These are phyloP conservation scores for Agrypnus murinus DNA, from an alignment of 2,888 invertebrate species.

Conservation along the genomic window DNA sequence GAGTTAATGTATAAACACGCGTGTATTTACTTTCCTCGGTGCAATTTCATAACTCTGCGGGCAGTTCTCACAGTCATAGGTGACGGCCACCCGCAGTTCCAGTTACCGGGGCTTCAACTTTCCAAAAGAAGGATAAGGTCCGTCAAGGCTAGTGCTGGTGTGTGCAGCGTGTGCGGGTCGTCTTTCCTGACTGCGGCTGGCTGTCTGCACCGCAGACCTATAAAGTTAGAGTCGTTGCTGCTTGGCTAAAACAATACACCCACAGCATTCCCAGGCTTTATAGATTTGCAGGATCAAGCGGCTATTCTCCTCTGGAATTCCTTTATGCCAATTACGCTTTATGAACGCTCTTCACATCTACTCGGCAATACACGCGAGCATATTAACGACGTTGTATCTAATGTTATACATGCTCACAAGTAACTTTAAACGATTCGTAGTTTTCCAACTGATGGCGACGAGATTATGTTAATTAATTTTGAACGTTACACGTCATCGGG, in stretches of 20 bases:
- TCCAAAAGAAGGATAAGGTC: conserved; percentile 48
- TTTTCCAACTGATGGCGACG: conserved; percentile 32
- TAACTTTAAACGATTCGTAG: conserved; percentile 27
- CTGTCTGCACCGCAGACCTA: conserved; percentile 53
- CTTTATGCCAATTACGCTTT: conserved; percentile 48
- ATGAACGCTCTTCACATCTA: conserved; percentile 40
- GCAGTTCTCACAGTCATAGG: conserved; percentile 46
- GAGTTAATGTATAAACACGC: conserved; percentile 34
- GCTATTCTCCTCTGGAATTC: conserved; percentile 44
- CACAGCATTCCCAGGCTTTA: conserved; percentile 52
- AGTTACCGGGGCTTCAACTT: conserved; percentile 43
- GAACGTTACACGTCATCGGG: conserved; percentile 27
- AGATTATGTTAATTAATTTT: conserved; percentile 38
- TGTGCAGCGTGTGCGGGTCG: conserved; percentile 37
- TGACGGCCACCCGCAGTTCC: conserved; percentile 50
- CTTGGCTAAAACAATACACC: conserved; percentile 52
- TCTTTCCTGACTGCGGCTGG: conserved; percentile 44
- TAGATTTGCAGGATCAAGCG: conserved; percentile 49
- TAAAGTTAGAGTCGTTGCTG: conserved; percentile 44
- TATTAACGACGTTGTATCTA: conserved; percentile 41
- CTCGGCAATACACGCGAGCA: conserved; percentile 34
- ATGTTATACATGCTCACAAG: conserved; percentile 37
- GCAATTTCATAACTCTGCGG: conserved; percentile 38
- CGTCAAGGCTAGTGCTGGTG: conserved; percentile 39
- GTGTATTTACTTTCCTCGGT: conserved; percentile 42